Conservation (phyloP, 2,888 invertebrate species). For the Halocaridina rubra region DNA sequence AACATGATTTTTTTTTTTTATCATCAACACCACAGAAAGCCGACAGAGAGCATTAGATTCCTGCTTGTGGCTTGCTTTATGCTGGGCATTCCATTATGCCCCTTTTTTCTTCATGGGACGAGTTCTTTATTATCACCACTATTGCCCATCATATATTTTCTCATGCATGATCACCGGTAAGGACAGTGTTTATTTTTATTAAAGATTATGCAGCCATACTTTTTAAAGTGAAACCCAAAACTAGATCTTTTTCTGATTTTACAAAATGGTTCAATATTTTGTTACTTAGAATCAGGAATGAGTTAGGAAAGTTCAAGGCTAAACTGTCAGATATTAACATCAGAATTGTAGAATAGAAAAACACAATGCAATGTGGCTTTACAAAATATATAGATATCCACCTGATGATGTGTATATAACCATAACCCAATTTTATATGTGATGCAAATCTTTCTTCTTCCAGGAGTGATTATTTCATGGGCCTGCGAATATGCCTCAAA, state of each 20-base stretch:
- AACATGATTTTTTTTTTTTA: background rate
- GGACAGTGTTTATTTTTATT: too few species aligned
- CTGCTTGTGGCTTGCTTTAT: constrained; percentile 39
- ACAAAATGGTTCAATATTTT: too few species aligned
- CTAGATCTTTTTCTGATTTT: too few species aligned
- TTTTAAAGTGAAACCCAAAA: too few species aligned
- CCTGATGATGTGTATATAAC: background rate
- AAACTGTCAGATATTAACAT: background rate
- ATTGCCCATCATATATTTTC: constrained; percentile 60
- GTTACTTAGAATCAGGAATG: too few species aligned
- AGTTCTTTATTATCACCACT: constrained; percentile 62
- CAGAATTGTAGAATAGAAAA: background rate
- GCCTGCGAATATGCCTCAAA: background rate
- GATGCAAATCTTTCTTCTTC: background rate
- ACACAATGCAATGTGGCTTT: background rate
- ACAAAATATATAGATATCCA: background rate
- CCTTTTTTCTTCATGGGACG: constrained; percentile 63
- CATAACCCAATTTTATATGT: background rate
- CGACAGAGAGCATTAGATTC: constrained; percentile 7
- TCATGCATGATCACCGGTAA: constrained; percentile 62
- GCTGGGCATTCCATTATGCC: constrained; percentile 61
- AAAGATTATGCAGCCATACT: too few species aligned
- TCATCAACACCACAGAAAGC: background rate
- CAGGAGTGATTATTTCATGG: constrained; percentile 30
- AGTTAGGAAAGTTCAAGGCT: too few species aligned